Evolutionary conservation across 2,888 invertebrate species (phyloP).

Genomic region (Emmelina monodactyla): DNA sequence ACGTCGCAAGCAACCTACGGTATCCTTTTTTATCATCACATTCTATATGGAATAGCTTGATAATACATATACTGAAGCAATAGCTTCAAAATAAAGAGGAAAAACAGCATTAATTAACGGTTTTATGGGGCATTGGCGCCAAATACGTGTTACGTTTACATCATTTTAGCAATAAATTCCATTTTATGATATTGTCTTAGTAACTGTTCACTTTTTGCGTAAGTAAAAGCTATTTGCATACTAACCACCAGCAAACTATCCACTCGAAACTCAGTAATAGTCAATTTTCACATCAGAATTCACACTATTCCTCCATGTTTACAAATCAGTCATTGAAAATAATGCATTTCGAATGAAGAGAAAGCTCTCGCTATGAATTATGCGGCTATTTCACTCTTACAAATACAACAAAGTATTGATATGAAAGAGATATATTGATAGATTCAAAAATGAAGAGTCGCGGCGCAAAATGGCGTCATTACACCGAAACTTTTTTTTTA

Average conservation of each 20-base stretch:
- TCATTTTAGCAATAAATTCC: no score
- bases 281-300: slow-evolving; percentile 34
- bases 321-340: slow-evolving; percentile 58
- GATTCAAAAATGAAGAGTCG: slow-evolving; percentile 26
- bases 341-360: slow-evolving; percentile 32
- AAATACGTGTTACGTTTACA: slow-evolving; percentile 64
- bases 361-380: slow-evolving; percentile 42
- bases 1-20: slow-evolving; percentile 11
- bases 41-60: no score
- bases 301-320: slow-evolving; percentile 62
- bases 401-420: slow-evolving; percentile 35
- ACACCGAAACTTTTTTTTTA: no score
- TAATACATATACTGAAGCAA: no score
- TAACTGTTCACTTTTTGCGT: no score
- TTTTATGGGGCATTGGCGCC: slow-evolving; percentile 60
- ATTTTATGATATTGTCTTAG: no score
- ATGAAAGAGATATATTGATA: slow-evolving; percentile 22
- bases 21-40: no score
- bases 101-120: slow-evolving; percentile 36
- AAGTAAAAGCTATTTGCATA: no score
- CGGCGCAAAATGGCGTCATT: slow-evolving; percentile 55
- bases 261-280: no score
- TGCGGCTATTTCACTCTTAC: slow-evolving; percentile 32
- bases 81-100: slow-evolving; percentile 17
- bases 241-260: no score